Evolutionary conservation across 2,888 invertebrate genomes (phyloP), one percentile per base, ranked within the genome.

Genomic region (Tetropium fuscum): DNA sequence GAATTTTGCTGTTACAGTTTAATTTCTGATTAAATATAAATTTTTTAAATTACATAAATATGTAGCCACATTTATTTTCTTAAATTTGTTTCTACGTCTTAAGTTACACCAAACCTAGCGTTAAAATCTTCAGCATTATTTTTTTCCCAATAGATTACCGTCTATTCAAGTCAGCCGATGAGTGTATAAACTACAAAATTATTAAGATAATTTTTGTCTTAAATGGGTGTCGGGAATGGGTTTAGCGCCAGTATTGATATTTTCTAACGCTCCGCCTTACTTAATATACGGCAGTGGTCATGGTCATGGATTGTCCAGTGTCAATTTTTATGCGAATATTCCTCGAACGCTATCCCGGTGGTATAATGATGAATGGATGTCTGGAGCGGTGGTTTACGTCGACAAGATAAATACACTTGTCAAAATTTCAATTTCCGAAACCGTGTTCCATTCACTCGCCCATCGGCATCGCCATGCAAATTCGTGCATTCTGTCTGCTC

Each of bases 391-490:
- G 65, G 75, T 69, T 71, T 68, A 71, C 68, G 73, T 70, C 74
- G 74, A 77, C 75, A 74, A 78, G 78, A 80, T 80, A 78, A 79
- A 79, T 80, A 78, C 74, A 76, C 78, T 77, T 79, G 78, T 80
- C 79, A 79, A 78, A 79, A 78, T 79, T 79, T 80, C 79, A 79
- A 80, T 80, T 80, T 78, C 79, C 79, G 76, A 77, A 75, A 71
- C 72, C 72, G 69, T 72, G 72, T 74, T 70, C 69, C 73, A 70
- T 72, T 68, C 70, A 70, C 65, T 70, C 65, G 68, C 68, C 67
- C 61, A 72, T 71, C 69, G 70, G 64, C 70, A 73, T 74, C 71
- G 66, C 68, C 69, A 76, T 77, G 75, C 75, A 77, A 75, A 77
- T 77, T 72, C 71, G 68, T 71, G 73, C 71, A 71, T 60, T 44